Conservation (phyloP, 2,888 invertebrate species). For the Heteromyza rotundicornis region DNA sequence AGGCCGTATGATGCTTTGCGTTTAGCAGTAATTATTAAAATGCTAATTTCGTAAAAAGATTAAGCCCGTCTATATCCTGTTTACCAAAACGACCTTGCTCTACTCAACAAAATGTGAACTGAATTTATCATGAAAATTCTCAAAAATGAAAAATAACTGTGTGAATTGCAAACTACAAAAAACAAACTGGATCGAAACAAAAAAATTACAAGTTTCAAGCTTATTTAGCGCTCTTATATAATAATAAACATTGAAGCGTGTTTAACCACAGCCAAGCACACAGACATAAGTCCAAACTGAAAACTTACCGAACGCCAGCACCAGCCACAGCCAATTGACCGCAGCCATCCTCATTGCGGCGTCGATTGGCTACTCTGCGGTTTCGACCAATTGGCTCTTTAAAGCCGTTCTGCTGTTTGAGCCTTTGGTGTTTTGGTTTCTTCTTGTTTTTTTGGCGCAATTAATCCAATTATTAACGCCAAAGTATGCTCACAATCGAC, state of each 20-base stretch:
- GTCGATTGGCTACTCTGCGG: slow-evolving; percentile 9
- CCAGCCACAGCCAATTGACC: slow-evolving; percentile 31
- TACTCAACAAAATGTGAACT: background rate
- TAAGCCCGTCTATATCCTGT: background rate
- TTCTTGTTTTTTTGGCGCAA: background rate
- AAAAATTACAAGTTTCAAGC: too few relatives aligned
- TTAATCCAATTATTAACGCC: background rate
- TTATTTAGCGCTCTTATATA: background rate
- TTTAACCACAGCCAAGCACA: too few relatives aligned
- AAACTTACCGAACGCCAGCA: slow-evolving; percentile 35
- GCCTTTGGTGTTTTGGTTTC: background rate
- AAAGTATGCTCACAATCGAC: too few relatives aligned
- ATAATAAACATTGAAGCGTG: too few relatives aligned
- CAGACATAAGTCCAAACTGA: background rate
- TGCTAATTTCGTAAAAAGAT: background rate
- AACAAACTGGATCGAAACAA: too few relatives aligned
- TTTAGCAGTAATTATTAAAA: too few relatives aligned
- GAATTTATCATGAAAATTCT: too few relatives aligned
- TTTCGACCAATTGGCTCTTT: slow-evolving; percentile 13
- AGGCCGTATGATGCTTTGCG: too few relatives aligned
- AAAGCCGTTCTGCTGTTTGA: background rate
- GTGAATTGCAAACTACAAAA: too few relatives aligned
- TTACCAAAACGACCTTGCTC: background rate
- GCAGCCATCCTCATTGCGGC: slow-evolving; percentile 27
- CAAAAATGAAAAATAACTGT: too few relatives aligned